Conservation (phyloP, 2,797 vertebrate genomes). For the Myiotriccus ornatus region DNA sequence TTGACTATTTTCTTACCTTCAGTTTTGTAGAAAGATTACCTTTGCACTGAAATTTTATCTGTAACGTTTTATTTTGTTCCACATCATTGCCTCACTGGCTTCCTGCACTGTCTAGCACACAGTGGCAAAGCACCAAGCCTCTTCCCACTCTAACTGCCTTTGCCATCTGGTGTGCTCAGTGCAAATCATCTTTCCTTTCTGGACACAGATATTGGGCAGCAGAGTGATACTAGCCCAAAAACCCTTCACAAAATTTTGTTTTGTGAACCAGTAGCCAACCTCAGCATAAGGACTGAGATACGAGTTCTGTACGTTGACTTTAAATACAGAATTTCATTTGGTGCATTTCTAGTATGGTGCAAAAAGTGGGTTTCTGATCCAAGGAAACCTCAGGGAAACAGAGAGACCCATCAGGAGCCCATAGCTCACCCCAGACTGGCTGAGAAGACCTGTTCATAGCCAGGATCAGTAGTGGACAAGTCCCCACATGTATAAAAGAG, state of each 20-base stretch:
- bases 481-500: no score
- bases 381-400: background rate
- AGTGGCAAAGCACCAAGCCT: constrained; percentile 20
- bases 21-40: background rate
- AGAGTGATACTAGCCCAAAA: background rate
- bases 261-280: rapidly evolving
- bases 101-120: background rate
- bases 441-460: background rate
- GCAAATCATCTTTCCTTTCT: background rate
- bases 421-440: background rate
- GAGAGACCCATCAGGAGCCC: background rate
- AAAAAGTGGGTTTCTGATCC: background rate
- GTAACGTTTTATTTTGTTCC: background rate
- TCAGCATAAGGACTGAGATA: background rate
- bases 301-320: background rate
- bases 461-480: background rate
- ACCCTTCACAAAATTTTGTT: background rate
- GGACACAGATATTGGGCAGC: background rate
- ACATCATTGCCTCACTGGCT: background rate
- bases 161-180: background rate
- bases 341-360: background rate
- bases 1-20: background rate
- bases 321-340: background rate
- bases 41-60: background rate
- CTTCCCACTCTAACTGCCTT: background rate